These are phyloP conservation scores for Eupithecia abbreviata DNA, from an alignment of 2,888 invertebrate species.

Conservation along the genomic window DNA sequence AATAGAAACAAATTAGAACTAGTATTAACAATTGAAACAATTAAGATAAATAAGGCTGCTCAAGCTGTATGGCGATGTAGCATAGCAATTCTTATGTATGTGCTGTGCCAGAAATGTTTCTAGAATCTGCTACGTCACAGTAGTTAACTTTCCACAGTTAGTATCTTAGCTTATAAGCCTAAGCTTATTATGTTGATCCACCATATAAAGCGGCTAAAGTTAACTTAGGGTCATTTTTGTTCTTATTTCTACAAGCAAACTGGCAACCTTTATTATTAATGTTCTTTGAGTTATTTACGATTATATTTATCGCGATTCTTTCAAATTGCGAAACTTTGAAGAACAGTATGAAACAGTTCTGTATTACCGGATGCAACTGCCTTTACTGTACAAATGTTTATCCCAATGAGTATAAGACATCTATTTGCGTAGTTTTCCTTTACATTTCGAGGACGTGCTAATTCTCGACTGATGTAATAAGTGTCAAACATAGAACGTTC, in stretches of 20 bases:
- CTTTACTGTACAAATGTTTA: background rate
- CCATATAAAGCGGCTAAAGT: background rate
- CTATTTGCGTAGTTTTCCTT: background rate
- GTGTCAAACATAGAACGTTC: background rate
- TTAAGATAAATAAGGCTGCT: no score
- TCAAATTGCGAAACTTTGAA: background rate
- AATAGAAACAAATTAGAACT: no score
- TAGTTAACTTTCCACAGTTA: no score
- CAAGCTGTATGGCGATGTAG: no score
- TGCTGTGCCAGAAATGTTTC: no score
- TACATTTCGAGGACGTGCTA: background rate
- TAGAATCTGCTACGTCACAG: no score
- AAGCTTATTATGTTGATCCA: background rate
- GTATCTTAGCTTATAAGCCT: no score
- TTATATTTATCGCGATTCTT: background rate
- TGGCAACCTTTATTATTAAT: background rate
- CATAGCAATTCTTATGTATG: no score
- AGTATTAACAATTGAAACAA: no score
- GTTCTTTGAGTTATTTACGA: background rate
- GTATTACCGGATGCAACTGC: background rate
- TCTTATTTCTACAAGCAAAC: background rate
- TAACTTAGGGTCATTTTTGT: background rate
- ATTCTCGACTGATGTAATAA: constrained; percentile 7
- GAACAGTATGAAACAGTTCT: background rate
- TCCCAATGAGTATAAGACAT: background rate